Evolutionary conservation across 2,113 vertebrate species (phyloP).

Genomic region (Lucifuga dentata): DNA sequence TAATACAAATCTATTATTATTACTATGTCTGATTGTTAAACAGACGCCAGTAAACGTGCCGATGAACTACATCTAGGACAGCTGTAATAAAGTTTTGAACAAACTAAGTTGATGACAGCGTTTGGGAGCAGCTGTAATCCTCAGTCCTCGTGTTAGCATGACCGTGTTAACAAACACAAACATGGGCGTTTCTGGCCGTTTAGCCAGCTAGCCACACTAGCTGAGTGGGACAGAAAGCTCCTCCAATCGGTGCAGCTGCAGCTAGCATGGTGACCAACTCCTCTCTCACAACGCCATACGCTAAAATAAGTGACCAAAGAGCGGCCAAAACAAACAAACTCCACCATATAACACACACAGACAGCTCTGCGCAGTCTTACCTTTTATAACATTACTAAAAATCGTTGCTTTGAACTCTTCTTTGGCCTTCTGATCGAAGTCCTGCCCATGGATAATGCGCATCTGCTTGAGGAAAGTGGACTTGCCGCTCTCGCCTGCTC

Average conservation of each 20-base stretch:
- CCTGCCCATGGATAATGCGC: conserved; percentile 95
- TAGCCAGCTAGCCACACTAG: conserved; percentile 38
- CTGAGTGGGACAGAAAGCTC: conserved; percentile 37
- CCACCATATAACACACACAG: accelerated
- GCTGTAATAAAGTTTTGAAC: no score
- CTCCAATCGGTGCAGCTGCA: conserved; percentile 4
- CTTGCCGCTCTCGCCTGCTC: conserved; percentile 97
- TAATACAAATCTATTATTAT: no score
- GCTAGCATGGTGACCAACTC: conserved; percentile 55
- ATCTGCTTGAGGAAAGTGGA: conserved; percentile 98
- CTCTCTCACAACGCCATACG: conserved; percentile 4
- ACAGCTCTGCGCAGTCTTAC: conserved; percentile 59
- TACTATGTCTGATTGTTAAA: no score
- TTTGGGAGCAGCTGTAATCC: no score
- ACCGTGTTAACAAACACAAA: conserved; percentile 47
- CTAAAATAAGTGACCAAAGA: background rate
- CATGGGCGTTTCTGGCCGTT: conserved; percentile 81
- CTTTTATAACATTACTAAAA: conserved; percentile 96
- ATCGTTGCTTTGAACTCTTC: conserved; percentile 94
- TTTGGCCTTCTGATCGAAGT: conserved; percentile 93
- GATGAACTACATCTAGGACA: no score
- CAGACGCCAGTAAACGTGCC: no score
- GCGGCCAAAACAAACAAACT: background rate
- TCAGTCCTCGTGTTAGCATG: no score
- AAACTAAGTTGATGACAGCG: no score